These are phyloP conservation scores for Silurus glanis DNA, from an alignment of 2,113 vertebrate species.

Conservation along the genomic window DNA sequence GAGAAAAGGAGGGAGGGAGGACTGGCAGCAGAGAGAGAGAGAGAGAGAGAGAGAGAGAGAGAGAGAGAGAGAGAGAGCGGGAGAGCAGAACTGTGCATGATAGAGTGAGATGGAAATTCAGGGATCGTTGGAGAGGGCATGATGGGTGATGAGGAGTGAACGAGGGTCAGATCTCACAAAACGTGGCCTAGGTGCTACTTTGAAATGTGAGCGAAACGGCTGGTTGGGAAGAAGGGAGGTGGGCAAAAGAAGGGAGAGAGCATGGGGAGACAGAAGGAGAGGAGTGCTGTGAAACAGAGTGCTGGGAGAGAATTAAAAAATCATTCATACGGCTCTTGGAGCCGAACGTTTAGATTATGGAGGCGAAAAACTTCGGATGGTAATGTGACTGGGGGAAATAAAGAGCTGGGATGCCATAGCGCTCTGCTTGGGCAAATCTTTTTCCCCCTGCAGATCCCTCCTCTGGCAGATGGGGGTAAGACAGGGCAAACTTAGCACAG, in stretches of 20 bases:
- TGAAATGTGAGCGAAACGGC: constrained; percentile 52
- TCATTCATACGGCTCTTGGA: constrained; percentile 62
- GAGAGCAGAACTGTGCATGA: constrained; percentile 48
- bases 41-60: constrained; percentile 41
- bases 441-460: constrained; percentile 49
- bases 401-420: constrained; percentile 49
- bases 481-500: constrained; percentile 45
- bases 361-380: constrained; percentile 76
- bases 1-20: constrained; percentile 36
- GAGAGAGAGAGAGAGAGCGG: constrained; percentile 46
- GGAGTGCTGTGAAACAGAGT: constrained; percentile 45
- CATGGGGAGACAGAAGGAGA: constrained; percentile 54
- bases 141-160: constrained; percentile 43
- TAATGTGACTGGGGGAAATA: constrained; percentile 62
- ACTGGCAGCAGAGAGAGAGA: constrained; percentile 2
- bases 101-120: constrained; percentile 42
- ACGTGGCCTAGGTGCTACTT: constrained; percentile 23
- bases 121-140: constrained; percentile 36
- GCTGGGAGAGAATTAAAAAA: constrained; percentile 58
- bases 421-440: constrained; percentile 44
- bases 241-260: neutral
- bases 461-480: constrained; percentile 51
- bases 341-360: constrained; percentile 69
- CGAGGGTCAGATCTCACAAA: constrained; percentile 50
- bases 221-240: neutral